These are phyloP conservation scores for Reinhardtius hippoglossoides DNA, from an alignment of 2,113 vertebrate species.

Conservation along the genomic window DNA sequence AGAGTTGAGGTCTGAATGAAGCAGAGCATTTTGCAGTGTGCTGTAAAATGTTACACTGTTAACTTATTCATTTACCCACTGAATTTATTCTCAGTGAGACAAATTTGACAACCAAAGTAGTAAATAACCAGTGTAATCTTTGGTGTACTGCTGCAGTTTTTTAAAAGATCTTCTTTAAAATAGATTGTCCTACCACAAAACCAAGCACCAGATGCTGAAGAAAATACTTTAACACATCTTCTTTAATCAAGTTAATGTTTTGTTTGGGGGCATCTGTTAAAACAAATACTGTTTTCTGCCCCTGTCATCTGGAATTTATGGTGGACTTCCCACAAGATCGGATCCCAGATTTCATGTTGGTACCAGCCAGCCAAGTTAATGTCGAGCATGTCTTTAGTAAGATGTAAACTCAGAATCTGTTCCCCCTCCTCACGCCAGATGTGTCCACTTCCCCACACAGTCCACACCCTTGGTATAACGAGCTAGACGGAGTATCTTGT, in stretches of 20 bases:
- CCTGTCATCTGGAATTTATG: slow-evolving; percentile 49
- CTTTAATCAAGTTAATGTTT: slow-evolving; percentile 47
- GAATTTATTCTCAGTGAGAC: slow-evolving; percentile 2
- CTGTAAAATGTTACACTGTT: not conserved
- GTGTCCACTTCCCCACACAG: slow-evolving; percentile 63
- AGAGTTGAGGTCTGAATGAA: slow-evolving; percentile 29
- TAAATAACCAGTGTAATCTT: not conserved
- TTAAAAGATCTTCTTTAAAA: not conserved
- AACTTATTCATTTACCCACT: too few relatives aligned
- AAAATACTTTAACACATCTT: slow-evolving; percentile 30
- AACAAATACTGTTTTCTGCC: slow-evolving; percentile 58
- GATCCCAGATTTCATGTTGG: slow-evolving; percentile 41
- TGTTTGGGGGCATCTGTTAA: slow-evolving; percentile 21
- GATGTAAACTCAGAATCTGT: slow-evolving; percentile 70
- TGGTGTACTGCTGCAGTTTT: not conserved
- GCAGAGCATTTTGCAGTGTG: slow-evolving; percentile 26
- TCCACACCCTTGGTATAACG: slow-evolving; percentile 79
- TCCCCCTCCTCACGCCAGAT: slow-evolving; percentile 68
- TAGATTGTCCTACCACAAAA: not conserved
- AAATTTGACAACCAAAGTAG: slow-evolving; percentile 6
- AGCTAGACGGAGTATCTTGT: slow-evolving; percentile 66
- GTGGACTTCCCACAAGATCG: slow-evolving; percentile 45
- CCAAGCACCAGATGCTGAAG: not conserved
- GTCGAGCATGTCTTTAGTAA: slow-evolving; percentile 64
- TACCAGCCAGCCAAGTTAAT: slow-evolving; percentile 60